Evolutionary conservation across 2,113 vertebrate species (phyloP).

Genomic region (Raja brachyura): DNA sequence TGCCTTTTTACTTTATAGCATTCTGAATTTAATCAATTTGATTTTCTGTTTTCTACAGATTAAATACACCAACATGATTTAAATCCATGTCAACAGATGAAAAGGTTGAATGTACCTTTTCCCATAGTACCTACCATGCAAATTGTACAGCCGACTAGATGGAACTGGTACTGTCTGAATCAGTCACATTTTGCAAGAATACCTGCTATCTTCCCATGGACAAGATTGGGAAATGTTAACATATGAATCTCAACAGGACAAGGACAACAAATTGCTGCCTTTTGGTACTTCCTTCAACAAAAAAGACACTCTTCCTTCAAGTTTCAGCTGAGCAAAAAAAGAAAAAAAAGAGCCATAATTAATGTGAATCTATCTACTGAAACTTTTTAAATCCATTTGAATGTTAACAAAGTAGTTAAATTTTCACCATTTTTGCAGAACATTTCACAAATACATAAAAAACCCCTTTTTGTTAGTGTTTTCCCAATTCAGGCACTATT

Average conservation of each 20-base stretch:
- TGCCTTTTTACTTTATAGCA: neutral
- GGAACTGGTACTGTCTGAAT: constrained; percentile 30
- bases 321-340: constrained; percentile 38
- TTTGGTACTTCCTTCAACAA: constrained; percentile 36
- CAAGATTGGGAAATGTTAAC: constrained; percentile 10
- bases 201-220: neutral
- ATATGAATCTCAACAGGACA: constrained; percentile 29
- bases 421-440: constrained; percentile 20
- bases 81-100: constrained; percentile 25
- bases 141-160: neutral
- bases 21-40: neutral
- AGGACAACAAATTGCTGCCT: neutral
- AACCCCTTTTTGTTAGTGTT: neutral
- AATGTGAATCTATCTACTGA: constrained; percentile 27
- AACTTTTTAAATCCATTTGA: constrained; percentile 17
- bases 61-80: neutral
- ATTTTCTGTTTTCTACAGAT: constrained; percentile 19
- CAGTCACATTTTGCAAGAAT: constrained; percentile 33
- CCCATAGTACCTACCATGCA: constrained; percentile 8
- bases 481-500: neutral
- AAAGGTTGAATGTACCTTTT: constrained; percentile 17
- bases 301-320: constrained; percentile 33
- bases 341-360: constrained; percentile 33
- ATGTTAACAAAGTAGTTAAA: constrained; percentile 26
- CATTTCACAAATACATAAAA: constrained; percentile 28